A percentile compares a stretch with the other conserved stretches of the same genome.
phyloP scores from a whole-genome alignment of 2,797 vertebrate genomes.

The Peromyscus eremicus region DNA sequence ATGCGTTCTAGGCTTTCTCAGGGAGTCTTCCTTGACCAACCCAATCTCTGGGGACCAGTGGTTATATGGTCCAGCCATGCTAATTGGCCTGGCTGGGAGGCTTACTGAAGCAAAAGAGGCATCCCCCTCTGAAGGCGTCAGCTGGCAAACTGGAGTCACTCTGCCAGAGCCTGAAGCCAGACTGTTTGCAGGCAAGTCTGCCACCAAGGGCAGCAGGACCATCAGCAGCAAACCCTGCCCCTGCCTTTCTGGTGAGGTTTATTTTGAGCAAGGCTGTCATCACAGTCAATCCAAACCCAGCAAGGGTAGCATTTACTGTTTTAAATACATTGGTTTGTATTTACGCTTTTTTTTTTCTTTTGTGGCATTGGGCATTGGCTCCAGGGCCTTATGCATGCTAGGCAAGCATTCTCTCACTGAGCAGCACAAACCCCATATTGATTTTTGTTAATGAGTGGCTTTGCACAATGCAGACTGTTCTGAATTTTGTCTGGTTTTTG shows the following conservation, averaged over 20 bases:
- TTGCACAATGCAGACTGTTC: neutral
- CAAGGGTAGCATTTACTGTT: slow-evolving; percentile 42
- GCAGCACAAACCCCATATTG: neutral
- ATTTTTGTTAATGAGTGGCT: slow-evolving; percentile 8
- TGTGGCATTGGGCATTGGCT: neutral
- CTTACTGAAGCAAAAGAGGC: neutral
- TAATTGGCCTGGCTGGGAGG: neutral
- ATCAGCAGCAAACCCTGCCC: neutral
- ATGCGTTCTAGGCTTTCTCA: neutral
- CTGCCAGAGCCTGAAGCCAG: neutral
- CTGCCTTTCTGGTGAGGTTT: slow-evolving; percentile 16
- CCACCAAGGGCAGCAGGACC: neutral
- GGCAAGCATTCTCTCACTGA: neutral
- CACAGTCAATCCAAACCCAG: neutral
- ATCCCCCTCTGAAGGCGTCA: neutral
- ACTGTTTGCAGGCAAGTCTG: neutral
- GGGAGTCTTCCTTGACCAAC: neutral
- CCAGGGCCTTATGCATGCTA: neutral
- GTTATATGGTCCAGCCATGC: neutral
- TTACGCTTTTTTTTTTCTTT: neutral
- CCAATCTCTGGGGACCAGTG: neutral
- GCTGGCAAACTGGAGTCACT: neutral
- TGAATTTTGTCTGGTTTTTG: neutral
- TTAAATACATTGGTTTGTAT: neutral
- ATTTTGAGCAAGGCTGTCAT: neutral